Conservation (phyloP, 2,888 invertebrate genomes). For the Ectobius pallidus region DNA sequence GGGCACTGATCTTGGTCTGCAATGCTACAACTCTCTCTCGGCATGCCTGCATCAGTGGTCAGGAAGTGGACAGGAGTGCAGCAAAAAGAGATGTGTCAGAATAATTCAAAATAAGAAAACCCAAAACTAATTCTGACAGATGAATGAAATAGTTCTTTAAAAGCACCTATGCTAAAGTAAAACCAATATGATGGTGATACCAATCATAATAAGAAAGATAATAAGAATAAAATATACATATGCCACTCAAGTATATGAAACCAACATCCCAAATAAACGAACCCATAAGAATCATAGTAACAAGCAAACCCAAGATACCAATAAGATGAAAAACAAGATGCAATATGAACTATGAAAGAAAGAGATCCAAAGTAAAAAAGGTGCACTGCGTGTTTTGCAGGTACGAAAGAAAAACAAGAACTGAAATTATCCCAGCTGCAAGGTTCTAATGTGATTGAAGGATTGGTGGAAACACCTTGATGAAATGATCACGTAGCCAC, state of each 20-base stretch:
- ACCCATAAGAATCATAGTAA: constrained; percentile 2
- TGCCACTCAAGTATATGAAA: constrained; percentile 9
- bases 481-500: constrained; percentile 50
- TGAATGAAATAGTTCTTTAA: constrained; percentile 10
- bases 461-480: constrained; percentile 61
- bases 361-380: constrained; percentile 26
- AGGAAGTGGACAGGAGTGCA: constrained; percentile 49
- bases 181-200: constrained; percentile 9
- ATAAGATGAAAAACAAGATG: neutral
- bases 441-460: constrained; percentile 45
- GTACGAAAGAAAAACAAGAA: constrained; percentile 19
- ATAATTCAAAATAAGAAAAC: constrained; percentile 41
- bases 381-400: constrained; percentile 8
- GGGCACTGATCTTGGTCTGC: constrained; percentile 86
- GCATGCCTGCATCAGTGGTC: constrained; percentile 66
- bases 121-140: constrained; percentile 32
- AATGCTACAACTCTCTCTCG: constrained; percentile 85
- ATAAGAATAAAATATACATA: constrained; percentile 7
- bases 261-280: neutral
- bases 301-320: constrained; percentile 22
- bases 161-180: constrained; percentile 12
- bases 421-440: constrained; percentile 53
- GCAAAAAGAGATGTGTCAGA: constrained; percentile 55
- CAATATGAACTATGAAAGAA: constrained; percentile 28
- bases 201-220: constrained; percentile 15